Base-by-base conservation (phyloP, 2,888 invertebrate genomes). In the Sarcophaga subvicina region DNA sequence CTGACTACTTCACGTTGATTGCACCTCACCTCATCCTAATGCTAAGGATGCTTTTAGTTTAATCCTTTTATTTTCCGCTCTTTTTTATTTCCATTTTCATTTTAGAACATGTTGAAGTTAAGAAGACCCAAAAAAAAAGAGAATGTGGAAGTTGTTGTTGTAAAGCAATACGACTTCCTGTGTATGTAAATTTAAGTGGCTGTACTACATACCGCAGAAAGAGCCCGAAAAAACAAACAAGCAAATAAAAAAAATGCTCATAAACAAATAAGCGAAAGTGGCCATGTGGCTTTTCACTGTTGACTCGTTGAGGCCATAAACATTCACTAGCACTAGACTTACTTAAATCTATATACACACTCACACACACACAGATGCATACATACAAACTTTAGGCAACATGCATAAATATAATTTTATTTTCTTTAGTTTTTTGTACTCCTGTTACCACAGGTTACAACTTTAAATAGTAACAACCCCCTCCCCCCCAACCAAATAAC, bases 201-300 rank as follows among this genome's bases (percentile, higher is more conserved):
- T 64, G 82, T 60, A 67, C 71, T 67, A 67, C 37, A 37, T 37
- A 37, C 37, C 37, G 37, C 37, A 37, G 2, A 37, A 37, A 37
- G 8, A 37, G 37, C 37, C 37, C 2, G 67, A 37, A 69, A 25
- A 25, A 4, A 17, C 0, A 0, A 59, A 62, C 37, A 2, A 59
- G 37, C 6, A 66, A 71, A 11, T 59, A 66, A 70, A 71, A 47
- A 37, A 76, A 82, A 59, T 47, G 5, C 63, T 76, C 63, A 20
- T 80, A 80, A 82, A 83, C 82, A 86, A 83, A 83, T 86, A 86
- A 86, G 86, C 82, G 86, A 86, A 86, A 86, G 86, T 86, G 82
- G 82, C 86, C 79, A 75, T 83, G 77, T 77, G 82, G 82, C 71
- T 77, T 82, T 83, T 77, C 49, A 4, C 37, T 20, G 49, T 73